Percentiles rank a stretch among this genome's conserved stretches.
phyloP scores from a whole-genome alignment of 2,888 invertebrate genomes.

The Agrilus biguttatus region DNA sequence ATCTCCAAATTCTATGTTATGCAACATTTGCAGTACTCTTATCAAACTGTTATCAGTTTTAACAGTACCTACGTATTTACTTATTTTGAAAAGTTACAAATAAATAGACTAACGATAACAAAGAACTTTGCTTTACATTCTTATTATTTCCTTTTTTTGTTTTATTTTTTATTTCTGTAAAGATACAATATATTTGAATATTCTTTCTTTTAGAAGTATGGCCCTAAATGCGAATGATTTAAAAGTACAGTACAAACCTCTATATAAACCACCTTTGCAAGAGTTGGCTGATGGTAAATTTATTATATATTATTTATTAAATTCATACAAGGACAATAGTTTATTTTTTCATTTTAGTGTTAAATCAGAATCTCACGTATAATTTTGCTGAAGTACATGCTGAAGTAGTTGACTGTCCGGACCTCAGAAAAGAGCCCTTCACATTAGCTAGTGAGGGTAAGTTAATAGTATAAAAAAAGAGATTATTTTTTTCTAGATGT shows the following conservation, averaged over 20 bases:
- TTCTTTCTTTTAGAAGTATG: too few relatives aligned
- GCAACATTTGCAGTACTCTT: too few relatives aligned
- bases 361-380: slow-evolving; percentile 48
- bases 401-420: slow-evolving; percentile 70
- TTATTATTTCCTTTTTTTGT: too few relatives aligned
- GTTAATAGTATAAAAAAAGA: not conserved
- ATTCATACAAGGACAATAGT: not conserved
- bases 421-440: slow-evolving; percentile 67
- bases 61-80: too few relatives aligned
- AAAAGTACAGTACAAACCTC: slow-evolving; percentile 36
- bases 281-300: slow-evolving; percentile 48
- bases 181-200: too few relatives aligned
- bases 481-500: not conserved
- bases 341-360: slow-evolving; percentile 38
- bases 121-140: too few relatives aligned
- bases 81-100: too few relatives aligned
- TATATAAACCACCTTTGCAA: slow-evolving; percentile 44
- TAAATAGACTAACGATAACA: too few relatives aligned
- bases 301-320: too few relatives aligned
- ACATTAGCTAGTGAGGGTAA: slow-evolving; percentile 65
- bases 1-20: too few relatives aligned
- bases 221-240: slow-evolving; percentile 12
- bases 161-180: too few relatives aligned
- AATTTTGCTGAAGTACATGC: slow-evolving; percentile 62
- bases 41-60: too few relatives aligned